Conservation (phyloP, 1,140 invertebrate species). For the Nylanderia fulva region DNA sequence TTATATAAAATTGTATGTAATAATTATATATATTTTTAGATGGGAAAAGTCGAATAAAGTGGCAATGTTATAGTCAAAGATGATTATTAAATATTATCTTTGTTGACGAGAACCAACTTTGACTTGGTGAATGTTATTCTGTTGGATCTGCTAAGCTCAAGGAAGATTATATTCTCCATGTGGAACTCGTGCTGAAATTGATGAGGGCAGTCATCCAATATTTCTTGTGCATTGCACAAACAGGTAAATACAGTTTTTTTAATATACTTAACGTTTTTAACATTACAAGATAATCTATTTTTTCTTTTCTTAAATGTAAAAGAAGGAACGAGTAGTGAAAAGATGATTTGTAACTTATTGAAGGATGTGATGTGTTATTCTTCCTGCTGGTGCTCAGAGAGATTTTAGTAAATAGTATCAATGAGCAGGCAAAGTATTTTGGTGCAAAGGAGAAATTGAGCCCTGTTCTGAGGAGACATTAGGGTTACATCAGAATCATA, state of each 20-base stretch:
- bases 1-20: no score
- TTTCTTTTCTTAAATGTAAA: slow-evolving; percentile 83
- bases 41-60: slow-evolving; percentile 86
- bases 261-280: no score
- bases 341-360: slow-evolving; percentile 88
- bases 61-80: slow-evolving; percentile 81
- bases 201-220: slow-evolving; percentile 90
- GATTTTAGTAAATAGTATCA: slow-evolving; percentile 90
- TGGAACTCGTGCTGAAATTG: slow-evolving; percentile 87
- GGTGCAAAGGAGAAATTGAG: slow-evolving; percentile 87
- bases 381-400: slow-evolving; percentile 90
- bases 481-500: slow-evolving; percentile 92
- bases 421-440: slow-evolving; percentile 89
- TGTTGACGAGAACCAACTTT: slow-evolving; percentile 80
- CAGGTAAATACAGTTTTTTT: no score
- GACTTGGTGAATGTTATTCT: slow-evolving; percentile 83
- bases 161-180: slow-evolving; percentile 78
- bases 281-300: no score
- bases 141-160: slow-evolving; percentile 83
- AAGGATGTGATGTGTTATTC: slow-evolving; percentile 88
- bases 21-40: slow-evolving; percentile 69
- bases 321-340: slow-evolving; percentile 88
- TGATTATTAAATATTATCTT: slow-evolving; percentile 84
- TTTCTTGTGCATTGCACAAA: slow-evolving; percentile 90
- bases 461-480: slow-evolving; percentile 86